Percentiles rank a stretch among this genome's conserved stretches.
These are phyloP conservation scores for Trematomus bernacchii DNA, from an alignment of 2,797 vertebrate species.

Conservation along the genomic window DNA sequence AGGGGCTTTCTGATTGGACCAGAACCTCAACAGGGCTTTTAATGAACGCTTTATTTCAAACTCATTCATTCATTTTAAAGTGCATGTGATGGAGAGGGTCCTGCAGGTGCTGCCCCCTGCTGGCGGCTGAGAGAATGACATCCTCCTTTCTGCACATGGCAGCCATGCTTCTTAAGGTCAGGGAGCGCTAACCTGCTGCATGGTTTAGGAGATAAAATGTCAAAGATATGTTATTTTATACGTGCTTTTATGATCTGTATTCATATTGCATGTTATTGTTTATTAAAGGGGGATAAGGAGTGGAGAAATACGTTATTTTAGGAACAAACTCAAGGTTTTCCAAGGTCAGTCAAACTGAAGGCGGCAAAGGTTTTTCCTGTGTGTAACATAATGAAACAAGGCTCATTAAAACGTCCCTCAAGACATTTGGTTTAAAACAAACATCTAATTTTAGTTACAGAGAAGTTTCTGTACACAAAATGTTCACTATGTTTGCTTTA, in stretches of 20 bases:
- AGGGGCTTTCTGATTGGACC: background rate
- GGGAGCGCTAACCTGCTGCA: background rate
- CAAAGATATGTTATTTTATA: background rate
- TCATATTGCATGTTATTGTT: fast-evolving
- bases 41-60: too few species aligned
- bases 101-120: slow-evolving; percentile 47
- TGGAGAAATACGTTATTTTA: background rate
- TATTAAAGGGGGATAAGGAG: background rate
- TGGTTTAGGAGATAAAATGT: background rate
- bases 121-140: slow-evolving; percentile 29
- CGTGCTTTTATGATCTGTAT: background rate
- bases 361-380: background rate
- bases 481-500: too few species aligned
- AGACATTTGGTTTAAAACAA: background rate
- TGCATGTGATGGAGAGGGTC: background rate
- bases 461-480: too few species aligned
- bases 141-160: slow-evolving; percentile 18
- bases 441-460: too few species aligned
- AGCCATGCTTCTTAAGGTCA: slow-evolving; percentile 37
- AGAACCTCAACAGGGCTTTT: too few species aligned
- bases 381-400: background rate
- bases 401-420: background rate
- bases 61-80: background rate
- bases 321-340: slow-evolving; percentile 5
- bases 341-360: slow-evolving; percentile 23